A percentile compares a stretch with the other conserved stretches of the same genome.
phyloP scores from a whole-genome alignment of 2,113 vertebrate species.

The Ctenomys sociabilis region DNA sequence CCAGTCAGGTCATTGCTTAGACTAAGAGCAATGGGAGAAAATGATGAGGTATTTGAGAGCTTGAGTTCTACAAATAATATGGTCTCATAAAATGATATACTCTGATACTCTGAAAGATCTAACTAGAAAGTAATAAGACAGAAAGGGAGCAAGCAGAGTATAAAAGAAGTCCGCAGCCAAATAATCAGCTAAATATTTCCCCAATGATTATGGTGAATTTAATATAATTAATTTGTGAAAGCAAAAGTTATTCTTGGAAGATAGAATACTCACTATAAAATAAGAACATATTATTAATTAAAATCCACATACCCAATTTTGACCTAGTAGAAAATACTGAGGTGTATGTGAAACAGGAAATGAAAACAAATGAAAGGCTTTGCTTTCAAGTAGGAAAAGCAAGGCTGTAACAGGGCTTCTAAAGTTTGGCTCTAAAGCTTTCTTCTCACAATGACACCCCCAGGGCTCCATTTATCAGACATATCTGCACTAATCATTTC shows the following conservation, averaged over 20 bases:
- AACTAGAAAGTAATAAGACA: conserved; percentile 6
- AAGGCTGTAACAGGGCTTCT: not conserved
- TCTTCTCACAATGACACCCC: not conserved
- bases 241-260: conserved; percentile 46
- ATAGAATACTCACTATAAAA: conserved; percentile 50
- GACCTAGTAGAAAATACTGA: conserved; percentile 47
- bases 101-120: not conserved
- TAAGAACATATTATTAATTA: conserved; percentile 24
- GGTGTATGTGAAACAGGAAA: not conserved
- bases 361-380: conserved; percentile 1
- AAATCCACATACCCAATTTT: conserved; percentile 7
- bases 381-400: not conserved
- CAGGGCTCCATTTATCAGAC: not conserved
- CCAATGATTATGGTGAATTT: not conserved
- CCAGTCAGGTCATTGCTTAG: not conserved
- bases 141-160: not conserved
- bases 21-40: conserved; percentile 3
- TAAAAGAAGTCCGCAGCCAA: not conserved
- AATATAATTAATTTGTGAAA: conserved; percentile 27
- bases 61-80: not conserved
- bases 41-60: not conserved
- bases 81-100: not conserved
- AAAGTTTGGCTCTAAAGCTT: not conserved
- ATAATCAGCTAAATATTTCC: not conserved
- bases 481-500: not conserved